phyloP scores from a whole-genome alignment of 2,888 invertebrate genomes.

The Xylota sylvarum region DNA sequence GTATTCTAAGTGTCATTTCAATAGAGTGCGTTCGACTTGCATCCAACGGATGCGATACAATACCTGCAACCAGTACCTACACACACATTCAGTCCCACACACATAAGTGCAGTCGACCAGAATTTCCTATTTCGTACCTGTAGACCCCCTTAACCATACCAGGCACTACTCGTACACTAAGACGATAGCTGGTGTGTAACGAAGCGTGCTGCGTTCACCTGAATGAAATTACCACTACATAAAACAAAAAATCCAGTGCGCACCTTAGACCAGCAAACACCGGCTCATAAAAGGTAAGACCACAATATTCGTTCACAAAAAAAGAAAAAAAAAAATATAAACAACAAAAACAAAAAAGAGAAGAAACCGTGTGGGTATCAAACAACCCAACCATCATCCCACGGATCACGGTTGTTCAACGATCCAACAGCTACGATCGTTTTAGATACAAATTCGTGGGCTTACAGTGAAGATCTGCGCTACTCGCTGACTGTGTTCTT shows the following conservation, averaged over 20 bases:
- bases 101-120: conserved; percentile 37
- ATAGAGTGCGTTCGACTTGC: conserved; percentile 28
- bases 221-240: conserved; percentile 69
- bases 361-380: conserved; percentile 70
- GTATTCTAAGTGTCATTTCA: conserved; percentile 2
- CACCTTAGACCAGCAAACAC: conserved; percentile 28
- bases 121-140: conserved; percentile 65
- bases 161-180: conserved; percentile 16
- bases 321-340: conserved; percentile 34
- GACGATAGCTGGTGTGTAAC: conserved; percentile 52
- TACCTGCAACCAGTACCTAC: conserved; percentile 17
- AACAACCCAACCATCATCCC: conserved; percentile 72
- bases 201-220: conserved; percentile 71
- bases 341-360: conserved; percentile 43
- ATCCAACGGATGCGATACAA: conserved; percentile 48
- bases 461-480: conserved; percentile 65
- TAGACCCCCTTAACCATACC: conserved; percentile 66
- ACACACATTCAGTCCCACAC: conserved; percentile 24
- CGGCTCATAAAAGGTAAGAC: conserved; percentile 72
- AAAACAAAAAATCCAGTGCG: neutral
- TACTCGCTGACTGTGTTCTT: conserved; percentile 35
- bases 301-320: conserved; percentile 68
- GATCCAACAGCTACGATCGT: conserved; percentile 69
- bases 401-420: conserved; percentile 74
- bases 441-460: conserved; percentile 76